Evolutionary conservation across 2,113 vertebrate genomes (phyloP).

Genomic region (Pyrgilauda ruficollis): DNA sequence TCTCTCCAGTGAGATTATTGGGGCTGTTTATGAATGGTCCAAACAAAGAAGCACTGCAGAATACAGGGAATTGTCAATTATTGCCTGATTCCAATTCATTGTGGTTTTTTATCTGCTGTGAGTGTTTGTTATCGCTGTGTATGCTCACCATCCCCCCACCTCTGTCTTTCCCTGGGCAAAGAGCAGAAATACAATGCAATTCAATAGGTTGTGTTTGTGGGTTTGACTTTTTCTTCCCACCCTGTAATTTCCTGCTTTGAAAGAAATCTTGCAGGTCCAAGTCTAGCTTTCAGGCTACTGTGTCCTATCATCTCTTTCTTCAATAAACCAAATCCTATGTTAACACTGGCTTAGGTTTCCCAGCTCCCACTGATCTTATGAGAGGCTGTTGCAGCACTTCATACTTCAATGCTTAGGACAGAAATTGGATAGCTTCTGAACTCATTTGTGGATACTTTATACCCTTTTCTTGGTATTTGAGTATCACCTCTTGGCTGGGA

Average conservation of each 20-base stretch:
- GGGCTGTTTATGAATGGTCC: background rate
- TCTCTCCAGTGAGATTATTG: background rate
- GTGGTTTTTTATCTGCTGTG: background rate
- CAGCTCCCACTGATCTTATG: background rate
- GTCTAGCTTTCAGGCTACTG: background rate
- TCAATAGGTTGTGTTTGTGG: background rate
- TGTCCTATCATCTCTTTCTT: background rate
- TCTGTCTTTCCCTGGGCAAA: background rate
- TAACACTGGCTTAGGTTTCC: background rate
- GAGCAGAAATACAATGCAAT: background rate
- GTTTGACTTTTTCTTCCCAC: background rate
- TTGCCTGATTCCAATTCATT: background rate
- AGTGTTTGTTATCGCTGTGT: background rate
- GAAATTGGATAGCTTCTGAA: background rate
- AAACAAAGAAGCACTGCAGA: background rate
- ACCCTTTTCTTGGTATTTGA: background rate
- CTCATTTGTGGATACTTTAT: background rate
- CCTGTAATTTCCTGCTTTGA: background rate
- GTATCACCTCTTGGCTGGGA: background rate
- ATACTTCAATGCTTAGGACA: background rate
- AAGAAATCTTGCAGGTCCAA: background rate
- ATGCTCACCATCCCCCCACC: accelerated
- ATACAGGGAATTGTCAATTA: background rate
- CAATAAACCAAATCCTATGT: background rate
- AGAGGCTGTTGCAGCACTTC: background rate